Percentiles rank a stretch among this genome's conserved stretches.
Conservation (phyloP, 92 coral and sea anemone genomes). For the Epizoanthus scotinus region DNA sequence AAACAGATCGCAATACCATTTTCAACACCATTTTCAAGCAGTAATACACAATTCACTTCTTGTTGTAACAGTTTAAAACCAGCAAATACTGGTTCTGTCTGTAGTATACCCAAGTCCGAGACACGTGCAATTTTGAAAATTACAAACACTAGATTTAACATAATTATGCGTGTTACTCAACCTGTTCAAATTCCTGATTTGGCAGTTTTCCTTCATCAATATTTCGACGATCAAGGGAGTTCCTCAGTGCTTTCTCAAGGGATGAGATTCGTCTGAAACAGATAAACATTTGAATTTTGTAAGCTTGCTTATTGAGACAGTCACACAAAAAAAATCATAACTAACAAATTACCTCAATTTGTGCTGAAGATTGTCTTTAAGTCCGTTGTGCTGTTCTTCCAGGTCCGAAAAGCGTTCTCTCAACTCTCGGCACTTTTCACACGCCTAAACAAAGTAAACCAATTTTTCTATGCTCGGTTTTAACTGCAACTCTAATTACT, state of each 20-base stretch:
- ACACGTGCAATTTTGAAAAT: too few species aligned
- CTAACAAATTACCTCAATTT: constrained; percentile 3
- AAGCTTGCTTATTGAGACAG: neutral
- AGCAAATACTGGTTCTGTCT: too few species aligned
- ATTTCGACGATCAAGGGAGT: constrained; percentile 39
- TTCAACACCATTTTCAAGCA: too few species aligned
- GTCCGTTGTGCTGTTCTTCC: constrained; percentile 32
- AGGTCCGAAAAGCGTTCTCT: constrained; percentile 28
- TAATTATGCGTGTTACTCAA: neutral
- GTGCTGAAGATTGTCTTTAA: constrained; percentile 40
- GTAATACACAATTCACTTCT: too few species aligned
- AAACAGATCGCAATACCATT: too few species aligned
- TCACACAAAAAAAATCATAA: too few species aligned
- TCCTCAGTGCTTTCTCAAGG: constrained; percentile 66
- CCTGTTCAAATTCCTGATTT: constrained; percentile 7
- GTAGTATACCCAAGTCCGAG: too few species aligned
- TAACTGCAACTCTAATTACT: too few species aligned
- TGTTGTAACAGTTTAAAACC: too few species aligned
- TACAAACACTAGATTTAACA: too few species aligned
- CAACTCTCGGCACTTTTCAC: constrained; percentile 33
- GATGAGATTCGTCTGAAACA: constrained; percentile 71
- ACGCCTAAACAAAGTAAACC: constrained; percentile 30
- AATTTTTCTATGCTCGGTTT: too few species aligned
- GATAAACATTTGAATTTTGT: neutral
- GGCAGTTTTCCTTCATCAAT: constrained; percentile 20